Conservation (phyloP, 1,140 invertebrate genomes). For the Drosophila paulistorum region DNA sequence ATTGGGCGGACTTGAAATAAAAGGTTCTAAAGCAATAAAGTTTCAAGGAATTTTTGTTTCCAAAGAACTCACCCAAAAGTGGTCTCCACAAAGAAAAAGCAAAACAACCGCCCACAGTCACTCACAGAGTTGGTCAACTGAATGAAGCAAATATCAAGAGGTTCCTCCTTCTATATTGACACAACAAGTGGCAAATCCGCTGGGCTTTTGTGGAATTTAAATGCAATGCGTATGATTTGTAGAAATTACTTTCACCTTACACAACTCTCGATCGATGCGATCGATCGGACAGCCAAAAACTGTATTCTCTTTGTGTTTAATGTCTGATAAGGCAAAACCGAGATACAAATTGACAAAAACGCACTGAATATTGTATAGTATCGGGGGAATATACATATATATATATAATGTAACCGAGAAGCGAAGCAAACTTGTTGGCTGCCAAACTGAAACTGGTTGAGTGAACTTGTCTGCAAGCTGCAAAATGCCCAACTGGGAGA, state of each 20-base stretch:
- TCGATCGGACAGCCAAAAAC: conserved; percentile 30
- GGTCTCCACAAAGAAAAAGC: too few relatives aligned
- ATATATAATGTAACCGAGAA: not conserved
- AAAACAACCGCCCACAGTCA: too few relatives aligned
- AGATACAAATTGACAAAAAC: not conserved
- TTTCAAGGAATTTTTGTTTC: too few relatives aligned
- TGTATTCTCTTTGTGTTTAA: conserved; percentile 18
- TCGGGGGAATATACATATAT: not conserved
- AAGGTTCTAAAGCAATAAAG: not conserved
- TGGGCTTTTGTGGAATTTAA: conserved; percentile 16
- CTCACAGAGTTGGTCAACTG: too few relatives aligned
- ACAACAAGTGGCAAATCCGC: not conserved
- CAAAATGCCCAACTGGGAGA: conserved; percentile 25
- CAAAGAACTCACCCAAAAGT: too few relatives aligned
- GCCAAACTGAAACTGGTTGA: conserved; percentile 68
- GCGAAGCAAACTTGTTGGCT: conserved; percentile 66
- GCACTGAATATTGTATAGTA: conserved; percentile 6
- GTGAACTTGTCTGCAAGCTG: conserved; percentile 61
- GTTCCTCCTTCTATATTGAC: too few relatives aligned
- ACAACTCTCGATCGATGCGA: too few relatives aligned
- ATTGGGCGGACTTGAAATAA: conserved; percentile 55
- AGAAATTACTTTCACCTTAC: conserved; percentile 53
- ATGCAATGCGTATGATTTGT: conserved; percentile 38
- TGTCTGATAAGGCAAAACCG: not conserved
- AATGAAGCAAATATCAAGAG: too few relatives aligned